phyloP scores from a whole-genome alignment of 2,797 vertebrate species.

The Sus cebifrons region DNA sequence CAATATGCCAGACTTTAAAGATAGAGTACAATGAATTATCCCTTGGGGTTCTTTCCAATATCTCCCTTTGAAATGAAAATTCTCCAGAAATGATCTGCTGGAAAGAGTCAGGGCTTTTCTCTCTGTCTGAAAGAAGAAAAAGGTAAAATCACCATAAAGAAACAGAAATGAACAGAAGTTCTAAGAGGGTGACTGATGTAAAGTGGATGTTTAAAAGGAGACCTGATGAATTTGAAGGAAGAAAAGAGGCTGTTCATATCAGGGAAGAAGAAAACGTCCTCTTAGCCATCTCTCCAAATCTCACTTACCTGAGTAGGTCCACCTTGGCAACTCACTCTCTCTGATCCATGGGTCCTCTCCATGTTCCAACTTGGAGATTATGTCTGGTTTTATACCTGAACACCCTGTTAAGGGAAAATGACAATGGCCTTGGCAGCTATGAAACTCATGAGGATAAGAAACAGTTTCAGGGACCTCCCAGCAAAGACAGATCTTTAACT shows the following conservation, averaged over 20 bases:
- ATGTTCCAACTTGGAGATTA: slow-evolving; percentile 45
- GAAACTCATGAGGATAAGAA: slow-evolving; percentile 21
- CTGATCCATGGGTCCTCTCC: neutral
- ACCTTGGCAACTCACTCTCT: slow-evolving; percentile 43
- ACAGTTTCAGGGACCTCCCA: neutral
- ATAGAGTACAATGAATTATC: slow-evolving; percentile 15
- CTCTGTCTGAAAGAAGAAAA: slow-evolving; percentile 40
- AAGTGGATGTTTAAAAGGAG: slow-evolving; percentile 8
- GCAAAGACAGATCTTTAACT: slow-evolving; percentile 17
- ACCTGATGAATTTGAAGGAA: neutral
- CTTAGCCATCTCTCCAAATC: neutral
- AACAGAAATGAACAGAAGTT: neutral
- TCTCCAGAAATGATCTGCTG: slow-evolving; percentile 38
- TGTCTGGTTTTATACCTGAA: slow-evolving; percentile 27
- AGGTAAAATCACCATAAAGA: neutral
- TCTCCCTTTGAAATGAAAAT: slow-evolving; percentile 45
- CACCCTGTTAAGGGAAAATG: slow-evolving; percentile 55
- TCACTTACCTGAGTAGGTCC: slow-evolving; percentile 13
- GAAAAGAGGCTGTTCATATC: neutral
- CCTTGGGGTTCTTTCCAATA: neutral
- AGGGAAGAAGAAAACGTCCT: slow-evolving; percentile 1
- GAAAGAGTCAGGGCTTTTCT: neutral
- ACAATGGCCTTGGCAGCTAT: slow-evolving; percentile 5
- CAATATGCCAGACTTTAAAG: slow-evolving; percentile 46
- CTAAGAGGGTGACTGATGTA: neutral